A percentile compares a stretch with the other conserved stretches of the same genome.
These are phyloP conservation scores for Clarias pachynema DNA, from an alignment of 2,797 vertebrate species.

Conservation along the genomic window DNA sequence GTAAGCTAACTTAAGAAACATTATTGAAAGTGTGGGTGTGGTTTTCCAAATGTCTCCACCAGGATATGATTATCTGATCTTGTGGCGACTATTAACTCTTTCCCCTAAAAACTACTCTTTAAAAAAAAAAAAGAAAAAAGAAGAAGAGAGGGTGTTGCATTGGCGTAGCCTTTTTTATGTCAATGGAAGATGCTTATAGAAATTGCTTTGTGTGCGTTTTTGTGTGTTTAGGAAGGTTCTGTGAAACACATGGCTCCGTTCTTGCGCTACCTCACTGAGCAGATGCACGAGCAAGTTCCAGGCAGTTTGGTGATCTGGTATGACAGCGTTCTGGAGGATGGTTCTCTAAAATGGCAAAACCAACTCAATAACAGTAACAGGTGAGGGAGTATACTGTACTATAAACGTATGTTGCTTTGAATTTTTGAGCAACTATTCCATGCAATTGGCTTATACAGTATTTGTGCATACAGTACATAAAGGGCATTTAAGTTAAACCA, in stretches of 20 bases:
- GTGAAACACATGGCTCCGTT: conserved; percentile 78
- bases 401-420: background rate
- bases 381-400: conserved; percentile 64
- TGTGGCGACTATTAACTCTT: background rate
- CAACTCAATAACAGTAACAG: conserved; percentile 86
- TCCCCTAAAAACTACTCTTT: background rate
- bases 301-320: conserved; percentile 91
- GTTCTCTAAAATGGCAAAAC: conserved; percentile 87
- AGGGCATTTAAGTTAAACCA: too few relatives aligned
- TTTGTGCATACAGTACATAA: background rate
- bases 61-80: background rate
- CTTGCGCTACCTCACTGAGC: conserved; percentile 80
- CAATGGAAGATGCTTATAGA: background rate
- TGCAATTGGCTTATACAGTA: background rate
- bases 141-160: background rate
- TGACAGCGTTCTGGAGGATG: conserved; percentile 82
- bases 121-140: background rate
- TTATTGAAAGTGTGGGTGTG: background rate
- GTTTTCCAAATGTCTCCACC: background rate
- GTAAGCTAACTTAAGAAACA: conserved; percentile 72
- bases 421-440: background rate
- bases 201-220: background rate
- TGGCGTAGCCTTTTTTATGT: background rate
- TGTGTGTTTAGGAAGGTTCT: conserved; percentile 63
- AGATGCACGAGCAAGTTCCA: conserved; percentile 76